These are phyloP conservation scores for Penelope pileata DNA, from an alignment of 2,113 vertebrate genomes.

Conservation along the genomic window DNA sequence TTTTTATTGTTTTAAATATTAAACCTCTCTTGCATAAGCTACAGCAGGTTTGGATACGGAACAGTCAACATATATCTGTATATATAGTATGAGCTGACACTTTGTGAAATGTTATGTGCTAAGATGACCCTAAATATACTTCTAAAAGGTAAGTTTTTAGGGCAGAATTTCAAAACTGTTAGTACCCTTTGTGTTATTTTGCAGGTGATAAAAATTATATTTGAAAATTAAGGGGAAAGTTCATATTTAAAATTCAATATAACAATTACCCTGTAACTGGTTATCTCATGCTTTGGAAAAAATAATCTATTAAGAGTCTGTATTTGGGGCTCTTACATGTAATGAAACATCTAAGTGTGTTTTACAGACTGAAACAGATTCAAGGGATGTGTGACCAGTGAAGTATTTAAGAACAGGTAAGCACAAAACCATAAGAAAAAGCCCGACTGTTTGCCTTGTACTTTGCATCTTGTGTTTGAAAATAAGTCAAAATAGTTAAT, in stretches of 20 bases:
- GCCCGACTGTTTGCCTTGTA: neutral
- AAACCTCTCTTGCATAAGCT: neutral
- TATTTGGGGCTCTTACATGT: slow-evolving; percentile 50
- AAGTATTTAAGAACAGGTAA: neutral
- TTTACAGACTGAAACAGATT: slow-evolving; percentile 20
- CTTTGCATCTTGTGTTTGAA: neutral
- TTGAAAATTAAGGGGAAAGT: slow-evolving; percentile 21
- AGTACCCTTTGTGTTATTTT: slow-evolving; percentile 26
- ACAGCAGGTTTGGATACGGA: neutral
- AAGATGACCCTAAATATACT: slow-evolving; percentile 6
- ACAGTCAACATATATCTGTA: neutral
- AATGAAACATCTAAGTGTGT: slow-evolving; percentile 62
- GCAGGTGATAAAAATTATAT: neutral
- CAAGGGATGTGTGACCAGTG: neutral
- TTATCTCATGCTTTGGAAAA: slow-evolving; percentile 63
- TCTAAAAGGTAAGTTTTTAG: slow-evolving; percentile 12
- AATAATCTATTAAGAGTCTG: slow-evolving; percentile 37
- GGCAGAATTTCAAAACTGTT: slow-evolving; percentile 14
- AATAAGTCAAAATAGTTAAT: neutral
- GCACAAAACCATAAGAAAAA: neutral
- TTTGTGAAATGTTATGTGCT: neutral
- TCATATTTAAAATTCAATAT: slow-evolving; percentile 23
- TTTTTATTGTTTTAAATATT: neutral
- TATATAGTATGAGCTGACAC: neutral
- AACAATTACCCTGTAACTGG: slow-evolving; percentile 15